phyloP scores from a whole-genome alignment of 2,888 invertebrate genomes.

The Baronia brevicornis region DNA sequence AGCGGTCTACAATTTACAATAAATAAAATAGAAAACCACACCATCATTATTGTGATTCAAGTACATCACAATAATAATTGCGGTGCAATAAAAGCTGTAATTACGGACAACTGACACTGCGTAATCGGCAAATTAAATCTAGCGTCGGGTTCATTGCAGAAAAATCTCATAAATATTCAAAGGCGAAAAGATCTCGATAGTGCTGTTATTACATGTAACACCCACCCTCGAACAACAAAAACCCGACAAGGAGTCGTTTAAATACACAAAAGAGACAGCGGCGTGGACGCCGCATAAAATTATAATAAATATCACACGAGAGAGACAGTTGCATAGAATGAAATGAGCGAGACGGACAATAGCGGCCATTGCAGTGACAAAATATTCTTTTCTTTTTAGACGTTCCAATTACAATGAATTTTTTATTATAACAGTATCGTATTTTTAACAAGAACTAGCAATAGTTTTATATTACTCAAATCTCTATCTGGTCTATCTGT shows the following conservation, averaged over 20 bases:
- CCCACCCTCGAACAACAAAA: constrained; percentile 55
- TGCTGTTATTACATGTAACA: constrained; percentile 46
- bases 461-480: no score
- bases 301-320: constrained; percentile 66
- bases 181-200: constrained; percentile 32
- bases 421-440: no score
- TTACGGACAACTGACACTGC: constrained; percentile 58
- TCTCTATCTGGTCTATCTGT: no score
- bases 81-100: constrained; percentile 35
- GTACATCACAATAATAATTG: constrained; percentile 22
- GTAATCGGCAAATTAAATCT: constrained; percentile 57
- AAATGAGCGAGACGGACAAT: constrained; percentile 18
- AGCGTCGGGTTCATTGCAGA: constrained; percentile 35
- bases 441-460: no score
- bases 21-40: constrained; percentile 8
- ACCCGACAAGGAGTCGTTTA: constrained; percentile 62
- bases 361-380: constrained; percentile 34
- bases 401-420: no score
- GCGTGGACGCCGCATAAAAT: constrained; percentile 67
- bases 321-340: constrained; percentile 24
- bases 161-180: constrained; percentile 60
- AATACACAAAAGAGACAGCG: constrained; percentile 50
- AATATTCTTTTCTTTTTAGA: constrained; percentile 11
- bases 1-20: background rate
- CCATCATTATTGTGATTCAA: constrained; percentile 6